Conservation (phyloP, 2,888 invertebrate genomes). For the Azorinus chamasolen region DNA sequence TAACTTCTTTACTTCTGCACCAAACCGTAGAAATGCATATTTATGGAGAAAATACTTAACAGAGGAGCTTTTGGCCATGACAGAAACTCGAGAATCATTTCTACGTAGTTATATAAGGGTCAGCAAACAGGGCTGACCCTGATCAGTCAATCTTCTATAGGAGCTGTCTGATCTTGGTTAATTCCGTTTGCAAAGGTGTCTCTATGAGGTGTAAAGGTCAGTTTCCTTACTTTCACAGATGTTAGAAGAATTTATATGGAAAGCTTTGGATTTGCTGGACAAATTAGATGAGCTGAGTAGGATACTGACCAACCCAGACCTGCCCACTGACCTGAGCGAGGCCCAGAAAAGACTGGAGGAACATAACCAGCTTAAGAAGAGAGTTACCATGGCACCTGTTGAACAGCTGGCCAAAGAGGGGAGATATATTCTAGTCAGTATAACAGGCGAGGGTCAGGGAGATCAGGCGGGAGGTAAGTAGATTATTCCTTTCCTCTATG, state of each 20-base stretch:
- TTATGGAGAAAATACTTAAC: too few relatives aligned
- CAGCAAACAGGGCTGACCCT: too few relatives aligned
- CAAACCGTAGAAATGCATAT: too few relatives aligned
- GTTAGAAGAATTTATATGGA: slow-evolving; percentile 98
- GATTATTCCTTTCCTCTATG: background rate
- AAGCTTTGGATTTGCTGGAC: slow-evolving; percentile 96
- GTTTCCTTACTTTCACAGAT: slow-evolving; percentile 88
- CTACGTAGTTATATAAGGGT: too few relatives aligned
- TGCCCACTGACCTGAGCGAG: slow-evolving; percentile 97
- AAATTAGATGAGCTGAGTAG: slow-evolving; percentile 97
- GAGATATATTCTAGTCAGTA: slow-evolving; percentile 89
- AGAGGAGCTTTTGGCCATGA: too few relatives aligned
- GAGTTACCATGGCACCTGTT: slow-evolving; percentile 96
- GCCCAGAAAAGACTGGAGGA: slow-evolving; percentile 97
- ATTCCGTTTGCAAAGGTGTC: too few relatives aligned
- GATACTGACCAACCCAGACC: slow-evolving; percentile 96
- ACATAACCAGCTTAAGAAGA: slow-evolving; percentile 95
- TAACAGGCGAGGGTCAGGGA: slow-evolving; percentile 78
- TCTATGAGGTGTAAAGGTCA: too few relatives aligned
- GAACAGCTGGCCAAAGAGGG: slow-evolving; percentile 97
- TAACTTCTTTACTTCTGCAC: too few relatives aligned
- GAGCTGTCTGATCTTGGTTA: too few relatives aligned
- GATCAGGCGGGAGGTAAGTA: slow-evolving; percentile 50
- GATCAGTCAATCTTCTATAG: too few relatives aligned
- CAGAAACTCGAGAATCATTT: too few relatives aligned